A percentile compares a stretch with the other conserved stretches of the same genome.
phyloP scores from a whole-genome alignment of 2,888 invertebrate species.

The Acleris laterana region DNA sequence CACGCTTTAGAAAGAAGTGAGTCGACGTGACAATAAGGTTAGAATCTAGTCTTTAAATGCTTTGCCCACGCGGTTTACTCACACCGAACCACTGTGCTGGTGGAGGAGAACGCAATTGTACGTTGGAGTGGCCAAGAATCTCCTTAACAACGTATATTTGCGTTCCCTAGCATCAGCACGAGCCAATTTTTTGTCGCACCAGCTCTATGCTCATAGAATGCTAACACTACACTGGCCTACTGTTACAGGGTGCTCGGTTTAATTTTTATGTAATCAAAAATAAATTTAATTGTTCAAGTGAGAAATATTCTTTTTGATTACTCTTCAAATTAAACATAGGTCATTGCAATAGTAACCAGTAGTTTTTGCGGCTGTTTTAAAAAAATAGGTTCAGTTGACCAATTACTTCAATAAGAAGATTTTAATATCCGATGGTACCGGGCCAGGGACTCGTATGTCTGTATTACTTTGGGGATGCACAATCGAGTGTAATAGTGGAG shows the following conservation, averaged over 20 bases:
- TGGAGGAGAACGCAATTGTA: constrained; percentile 39
- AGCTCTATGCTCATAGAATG: not conserved
- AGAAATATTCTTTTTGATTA: not conserved
- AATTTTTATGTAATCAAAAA: not conserved
- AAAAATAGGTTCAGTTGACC: not conserved
- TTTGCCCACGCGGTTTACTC: constrained; percentile 23
- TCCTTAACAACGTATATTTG: not conserved
- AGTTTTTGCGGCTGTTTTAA: constrained; percentile 56
- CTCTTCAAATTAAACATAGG: not conserved
- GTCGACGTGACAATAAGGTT: constrained; percentile 76
- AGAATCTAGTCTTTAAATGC: constrained; percentile 76
- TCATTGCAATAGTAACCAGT: not conserved
- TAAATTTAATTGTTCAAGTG: too few relatives aligned
- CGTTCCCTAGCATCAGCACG: too few relatives aligned
- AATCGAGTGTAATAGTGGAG: not conserved
- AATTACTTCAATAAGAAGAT: not conserved
- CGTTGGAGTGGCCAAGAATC: not conserved
- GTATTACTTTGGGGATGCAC: not conserved
- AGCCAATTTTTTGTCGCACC: not conserved
- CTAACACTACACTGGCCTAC: not conserved
- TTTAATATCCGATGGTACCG: not conserved
- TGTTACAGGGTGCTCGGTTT: not conserved
- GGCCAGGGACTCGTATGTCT: not conserved
- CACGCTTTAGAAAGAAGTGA: constrained; percentile 69
- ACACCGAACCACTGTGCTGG: not conserved